Evolutionary conservation across 2,888 invertebrate species (phyloP).

Genomic region (Brenthis daphne): DNA sequence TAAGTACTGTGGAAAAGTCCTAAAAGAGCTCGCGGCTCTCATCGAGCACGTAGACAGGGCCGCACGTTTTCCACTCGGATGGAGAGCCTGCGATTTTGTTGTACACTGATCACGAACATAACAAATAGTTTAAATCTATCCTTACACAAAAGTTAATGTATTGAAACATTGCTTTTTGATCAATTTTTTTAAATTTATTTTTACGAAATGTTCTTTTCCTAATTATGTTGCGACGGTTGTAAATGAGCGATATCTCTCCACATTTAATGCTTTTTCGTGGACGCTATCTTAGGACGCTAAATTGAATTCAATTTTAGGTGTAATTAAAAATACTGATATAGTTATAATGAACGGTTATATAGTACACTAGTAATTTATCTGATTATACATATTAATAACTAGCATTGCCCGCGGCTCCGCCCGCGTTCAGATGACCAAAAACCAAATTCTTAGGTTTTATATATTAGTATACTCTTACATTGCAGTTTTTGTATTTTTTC

Average conservation of each 20-base stretch:
- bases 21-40: conserved; percentile 27
- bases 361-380: neutral
- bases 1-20: conserved; percentile 19
- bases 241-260: conserved; percentile 33
- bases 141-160: conserved; percentile 26
- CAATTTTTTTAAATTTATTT: conserved; percentile 11
- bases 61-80: conserved; percentile 11
- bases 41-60: conserved; percentile 29
- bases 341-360: neutral
- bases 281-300: conserved; percentile 20
- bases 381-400: too few species aligned
- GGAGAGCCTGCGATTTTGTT: too few species aligned
- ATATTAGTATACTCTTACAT: too few species aligned
- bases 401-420: too few species aligned
- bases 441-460: too few species aligned
- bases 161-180: conserved; percentile 2
- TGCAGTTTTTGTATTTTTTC: too few species aligned
- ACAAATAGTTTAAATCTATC: neutral
- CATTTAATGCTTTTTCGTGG: conserved; percentile 28
- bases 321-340: conserved; percentile 1
- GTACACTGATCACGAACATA: conserved; percentile 19
- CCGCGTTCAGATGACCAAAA: too few species aligned
- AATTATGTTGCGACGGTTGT: conserved; percentile 36
- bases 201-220: conserved; percentile 29
- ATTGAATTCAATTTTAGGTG: conserved; percentile 21